phyloP scores from a whole-genome alignment of 2,888 invertebrate genomes.

The Drosophila kambysellisi region DNA sequence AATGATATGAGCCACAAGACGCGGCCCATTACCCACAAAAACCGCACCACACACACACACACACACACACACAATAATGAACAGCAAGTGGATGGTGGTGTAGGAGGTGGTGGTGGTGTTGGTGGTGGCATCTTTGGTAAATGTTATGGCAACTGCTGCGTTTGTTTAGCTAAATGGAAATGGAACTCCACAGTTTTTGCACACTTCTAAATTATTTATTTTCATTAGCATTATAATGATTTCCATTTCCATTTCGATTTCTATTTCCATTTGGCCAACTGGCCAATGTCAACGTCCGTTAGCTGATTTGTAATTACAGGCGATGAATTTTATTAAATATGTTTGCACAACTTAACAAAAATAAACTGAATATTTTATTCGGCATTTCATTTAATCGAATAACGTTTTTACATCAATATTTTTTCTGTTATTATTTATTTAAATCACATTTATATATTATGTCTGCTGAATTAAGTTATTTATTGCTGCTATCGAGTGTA shows the following conservation, averaged over 20 bases:
- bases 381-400: background rate
- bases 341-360: background rate
- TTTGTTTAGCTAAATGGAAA: slow-evolving; percentile 67
- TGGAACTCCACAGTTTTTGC: slow-evolving; percentile 36
- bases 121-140: background rate
- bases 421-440: background rate
- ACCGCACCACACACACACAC: slow-evolving; percentile 24
- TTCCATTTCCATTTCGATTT: slow-evolving; percentile 24
- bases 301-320: slow-evolving; percentile 15
- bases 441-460: background rate
- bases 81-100: background rate
- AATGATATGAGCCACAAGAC: slow-evolving; percentile 76
- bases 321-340: slow-evolving; percentile 1
- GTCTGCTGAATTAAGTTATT: background rate
- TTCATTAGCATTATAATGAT: slow-evolving; percentile 73
- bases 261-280: slow-evolving; percentile 16
- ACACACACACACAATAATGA: slow-evolving; percentile 6
- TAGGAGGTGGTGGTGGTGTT: background rate
- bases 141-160: slow-evolving; percentile 42
- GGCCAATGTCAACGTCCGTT: slow-evolving; percentile 23
- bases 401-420: background rate
- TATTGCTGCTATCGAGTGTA: slow-evolving; percentile 25
- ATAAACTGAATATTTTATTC: background rate
- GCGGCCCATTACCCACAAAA: slow-evolving; percentile 75
- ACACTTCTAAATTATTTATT: slow-evolving; percentile 69